These are phyloP conservation scores for Gibbula magus DNA, from an alignment of 2,888 invertebrate genomes.

Conservation along the genomic window DNA sequence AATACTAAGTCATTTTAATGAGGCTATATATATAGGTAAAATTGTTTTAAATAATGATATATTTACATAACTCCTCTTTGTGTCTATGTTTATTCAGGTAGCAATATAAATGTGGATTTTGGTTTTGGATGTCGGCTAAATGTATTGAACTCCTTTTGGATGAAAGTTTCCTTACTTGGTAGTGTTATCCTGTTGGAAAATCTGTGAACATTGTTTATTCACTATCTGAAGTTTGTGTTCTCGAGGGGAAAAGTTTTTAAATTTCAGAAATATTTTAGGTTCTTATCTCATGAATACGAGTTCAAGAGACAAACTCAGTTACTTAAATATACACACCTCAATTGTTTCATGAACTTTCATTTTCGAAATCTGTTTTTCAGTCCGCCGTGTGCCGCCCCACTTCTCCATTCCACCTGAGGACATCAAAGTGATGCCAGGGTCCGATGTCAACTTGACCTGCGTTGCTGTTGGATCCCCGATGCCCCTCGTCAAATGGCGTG, in stretches of 20 bases:
- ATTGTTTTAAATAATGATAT: too few species aligned
- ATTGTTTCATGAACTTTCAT: too few species aligned
- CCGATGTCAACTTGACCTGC: constrained; percentile 93
- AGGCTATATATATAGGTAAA: too few species aligned
- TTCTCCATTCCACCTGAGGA: constrained; percentile 90
- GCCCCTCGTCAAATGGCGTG: constrained; percentile 90
- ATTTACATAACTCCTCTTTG: too few species aligned
- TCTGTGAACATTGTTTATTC: neutral
- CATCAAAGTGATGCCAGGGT: constrained; percentile 88
- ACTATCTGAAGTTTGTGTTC: neutral
- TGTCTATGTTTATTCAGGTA: too few species aligned
- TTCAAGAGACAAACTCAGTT: too few species aligned
- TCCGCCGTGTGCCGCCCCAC: constrained; percentile 94
- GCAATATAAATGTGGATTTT: too few species aligned
- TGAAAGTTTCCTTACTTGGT: neutral
- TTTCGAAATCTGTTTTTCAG: constrained; percentile 78
- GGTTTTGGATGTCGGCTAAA: too few species aligned
- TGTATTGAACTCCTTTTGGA: too few species aligned
- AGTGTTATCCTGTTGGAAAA: neutral
- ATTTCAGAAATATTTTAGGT: neutral
- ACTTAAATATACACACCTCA: too few species aligned
- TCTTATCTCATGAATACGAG: too few species aligned
- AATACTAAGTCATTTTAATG: too few species aligned
- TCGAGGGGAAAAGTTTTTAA: neutral
- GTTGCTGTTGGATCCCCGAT: constrained; percentile 98